Evolutionary conservation across 2,113 vertebrate species (phyloP), one percentile per base, ranked within the genome.

Genomic region (Menura novaehollandiae): DNA sequence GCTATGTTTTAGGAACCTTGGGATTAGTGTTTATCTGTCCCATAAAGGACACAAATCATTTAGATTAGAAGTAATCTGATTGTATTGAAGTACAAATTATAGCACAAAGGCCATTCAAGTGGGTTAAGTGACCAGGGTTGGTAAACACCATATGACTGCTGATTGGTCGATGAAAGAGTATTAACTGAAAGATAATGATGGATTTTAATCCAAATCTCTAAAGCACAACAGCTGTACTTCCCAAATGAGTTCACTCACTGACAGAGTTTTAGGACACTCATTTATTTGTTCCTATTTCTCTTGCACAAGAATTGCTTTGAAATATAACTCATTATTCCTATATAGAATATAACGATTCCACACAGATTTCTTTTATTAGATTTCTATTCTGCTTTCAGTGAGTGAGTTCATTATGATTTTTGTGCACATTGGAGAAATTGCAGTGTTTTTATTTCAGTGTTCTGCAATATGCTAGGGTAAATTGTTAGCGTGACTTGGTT

Each of bases 51-150:
- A 97, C 95, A 95, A 96, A 95, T 98, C 97, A 97, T 98, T 98
- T 98, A 98, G 98, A 98, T 98, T 98, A 98, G 95, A 97, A 96
- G 74, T 98, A 99, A 99, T 99, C 98, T 98, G 98, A 98, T 98
- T 98, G 97, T 96, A 97, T 97, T 96, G 97, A 97, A 97, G 92
- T 97, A 98, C 98, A 98, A 98, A 98, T 98, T 98, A 97, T 97
- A 98, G 96, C 96, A 97, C 97, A 97, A 98, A 98, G 97, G 92
- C 98, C 95, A 94, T 98, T 97, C 97, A 97, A 98, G 97, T 98
- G 98, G 98, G 98, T 98, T 98, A 98, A 97, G 96, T 98, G 97
- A 98, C 96, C 85, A 93, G 95, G 93, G 81, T 95, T 97, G 97
- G 98, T 98, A 98, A 98, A 98, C 91, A 97, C 97, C 97, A 96